Evolutionary conservation across 2,888 invertebrate genomes (phyloP).

Genomic region (Eugnorisma glareosa): DNA sequence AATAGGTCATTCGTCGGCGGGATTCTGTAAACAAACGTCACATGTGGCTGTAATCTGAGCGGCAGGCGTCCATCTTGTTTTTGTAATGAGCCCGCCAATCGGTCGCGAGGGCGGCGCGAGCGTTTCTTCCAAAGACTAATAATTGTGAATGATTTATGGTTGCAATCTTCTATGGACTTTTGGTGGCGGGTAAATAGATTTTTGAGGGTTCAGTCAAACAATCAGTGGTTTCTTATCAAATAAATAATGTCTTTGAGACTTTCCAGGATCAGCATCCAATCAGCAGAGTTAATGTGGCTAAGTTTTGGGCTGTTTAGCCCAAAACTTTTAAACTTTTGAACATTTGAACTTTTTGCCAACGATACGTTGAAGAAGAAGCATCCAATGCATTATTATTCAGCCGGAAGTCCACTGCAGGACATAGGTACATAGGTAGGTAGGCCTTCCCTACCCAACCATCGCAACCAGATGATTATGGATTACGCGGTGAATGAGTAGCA

Average conservation of each 20-base stretch:
- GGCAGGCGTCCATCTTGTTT: conserved; percentile 84
- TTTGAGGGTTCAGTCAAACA: background rate
- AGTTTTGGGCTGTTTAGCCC: too few species aligned
- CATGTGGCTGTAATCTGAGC: conserved; percentile 79
- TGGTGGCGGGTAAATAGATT: background rate
- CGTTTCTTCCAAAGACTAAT: conserved; percentile 60
- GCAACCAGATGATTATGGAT: background rate
- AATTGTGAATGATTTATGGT: conserved; percentile 62
- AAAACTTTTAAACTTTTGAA: too few species aligned
- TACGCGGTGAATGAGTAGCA: background rate
- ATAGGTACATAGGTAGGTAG: too few species aligned
- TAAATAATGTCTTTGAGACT: background rate
- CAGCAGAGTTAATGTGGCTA: too few species aligned
- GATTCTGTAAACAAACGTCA: conserved; percentile 64
- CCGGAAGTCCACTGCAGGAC: too few species aligned
- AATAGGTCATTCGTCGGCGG: conserved; percentile 78
- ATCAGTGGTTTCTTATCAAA: background rate
- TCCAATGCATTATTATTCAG: background rate
- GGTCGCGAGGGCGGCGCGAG: conserved; percentile 79
- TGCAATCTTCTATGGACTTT: conserved; percentile 12
- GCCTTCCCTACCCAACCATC: background rate
- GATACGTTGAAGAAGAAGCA: too few species aligned
- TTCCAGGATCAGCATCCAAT: background rate
- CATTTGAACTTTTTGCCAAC: too few species aligned
- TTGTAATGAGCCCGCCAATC: conserved; percentile 81